Base-by-base conservation (phyloP, 2,113 vertebrate species). In the Butastur rufipennis region DNA sequence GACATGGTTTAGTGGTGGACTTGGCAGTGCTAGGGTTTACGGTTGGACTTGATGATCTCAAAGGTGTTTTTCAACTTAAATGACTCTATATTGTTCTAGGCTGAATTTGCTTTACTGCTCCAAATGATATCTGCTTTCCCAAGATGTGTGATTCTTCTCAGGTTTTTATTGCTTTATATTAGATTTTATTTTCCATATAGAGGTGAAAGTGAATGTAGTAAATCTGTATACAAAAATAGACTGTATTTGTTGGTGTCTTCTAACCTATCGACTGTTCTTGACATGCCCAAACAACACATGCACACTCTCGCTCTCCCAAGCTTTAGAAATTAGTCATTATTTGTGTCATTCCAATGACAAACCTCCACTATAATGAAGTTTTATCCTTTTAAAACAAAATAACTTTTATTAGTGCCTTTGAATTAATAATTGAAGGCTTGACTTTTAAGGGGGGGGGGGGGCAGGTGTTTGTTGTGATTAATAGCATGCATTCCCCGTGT, bases 341-440 rank as follows among this genome's bases (percentile, higher is more conserved):
- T 89, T 90, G 71, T 86, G 68, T 67, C 90, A 61, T 50, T 66
- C 22, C 43, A 14, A 1, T 53, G 78, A 87, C 47, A 85, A 43
- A 91, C 72, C 56, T 52, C 62, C 40, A 18, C 63, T 86, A 9
- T 56, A 66, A 87, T 21, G 72, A 66, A 73, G 47, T 61, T 96
- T 95, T 45, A 52, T 93, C 58, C 65, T 73, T 92, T 83, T 84
- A 81, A 92, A 94, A 75, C 61, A 88, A 78, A 96, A 58, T 56
- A 95, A 80, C 43, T 89, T 86, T 61, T 92, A 90, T 93, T 89
- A 91, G 95, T 94, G 53, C 85, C 43, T 77, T 91, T 91, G 71
- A 81, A 87, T 77, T 89, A 88, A 65, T 83, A 87, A 96, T 43
- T 80, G 59, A 72, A 90, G 50, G 36, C 55, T 93, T 91, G 83